A percentile compares a stretch with the other conserved stretches of the same genome.
Evolutionary conservation across 53 echinoderm and acorn worm genomes (phyloP).

Genomic region (Glandiceps talaboti): DNA sequence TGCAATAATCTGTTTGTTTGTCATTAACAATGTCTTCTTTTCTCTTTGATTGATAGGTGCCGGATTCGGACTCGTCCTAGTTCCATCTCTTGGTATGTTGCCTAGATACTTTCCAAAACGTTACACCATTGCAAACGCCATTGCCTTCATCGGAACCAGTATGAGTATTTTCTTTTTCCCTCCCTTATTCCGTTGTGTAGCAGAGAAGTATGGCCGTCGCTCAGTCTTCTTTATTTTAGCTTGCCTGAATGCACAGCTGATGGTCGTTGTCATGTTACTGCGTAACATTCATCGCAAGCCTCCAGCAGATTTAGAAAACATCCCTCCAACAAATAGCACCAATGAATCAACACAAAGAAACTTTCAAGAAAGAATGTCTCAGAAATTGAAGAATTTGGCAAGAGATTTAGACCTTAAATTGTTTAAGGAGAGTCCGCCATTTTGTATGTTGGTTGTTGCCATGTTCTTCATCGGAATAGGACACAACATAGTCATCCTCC

Average conservation of each 20-base stretch:
- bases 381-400: not conserved
- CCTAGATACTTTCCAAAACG: not conserved
- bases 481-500: not conserved
- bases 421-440: not conserved
- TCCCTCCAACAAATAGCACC: not conserved
- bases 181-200: not conserved
- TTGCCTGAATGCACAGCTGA: not conserved
- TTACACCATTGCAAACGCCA: not conserved
- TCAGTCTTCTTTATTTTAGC: not conserved
- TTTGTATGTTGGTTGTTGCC: not conserved
- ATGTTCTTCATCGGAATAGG: not conserved
- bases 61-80: not conserved
- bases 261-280: not conserved
- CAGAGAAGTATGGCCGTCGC: not conserved
- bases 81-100: not conserved
- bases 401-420: not conserved
- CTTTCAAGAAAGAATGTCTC: not conserved
- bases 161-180: not conserved
- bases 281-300: not conserved
- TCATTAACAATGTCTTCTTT: no score
- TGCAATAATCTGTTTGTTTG: no score
- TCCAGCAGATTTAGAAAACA: not conserved
- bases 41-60: no score
- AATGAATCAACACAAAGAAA: not conserved
- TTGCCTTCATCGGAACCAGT: not conserved